A percentile compares a stretch with the other conserved stretches of the same genome.
phyloP scores from a whole-genome alignment of 2,888 invertebrate species.

The Sicus ferrugineus region DNA sequence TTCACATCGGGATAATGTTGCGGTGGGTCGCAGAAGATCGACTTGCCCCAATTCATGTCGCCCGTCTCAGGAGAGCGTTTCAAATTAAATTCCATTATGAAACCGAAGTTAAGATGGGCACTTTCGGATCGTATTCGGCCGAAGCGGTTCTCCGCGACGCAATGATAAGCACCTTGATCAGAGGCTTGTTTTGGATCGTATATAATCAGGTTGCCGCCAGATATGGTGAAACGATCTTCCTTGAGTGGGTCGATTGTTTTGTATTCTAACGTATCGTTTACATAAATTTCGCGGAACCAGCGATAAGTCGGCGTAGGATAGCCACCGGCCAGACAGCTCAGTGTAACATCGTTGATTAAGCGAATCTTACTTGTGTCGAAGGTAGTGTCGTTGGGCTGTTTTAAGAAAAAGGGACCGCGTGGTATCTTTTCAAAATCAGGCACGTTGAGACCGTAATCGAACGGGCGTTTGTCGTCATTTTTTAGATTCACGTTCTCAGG shows the following conservation, averaged over 20 bases:
- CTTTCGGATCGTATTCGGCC: constrained; percentile 90
- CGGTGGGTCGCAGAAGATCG: constrained; percentile 91
- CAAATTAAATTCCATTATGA: constrained; percentile 88
- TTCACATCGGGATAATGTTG: constrained; percentile 88
- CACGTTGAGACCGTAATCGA: constrained; percentile 86
- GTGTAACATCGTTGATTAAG: constrained; percentile 75
- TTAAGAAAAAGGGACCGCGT: constrained; percentile 86
- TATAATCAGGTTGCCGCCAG: constrained; percentile 91
- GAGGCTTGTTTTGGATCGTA: constrained; percentile 80
- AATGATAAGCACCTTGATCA: constrained; percentile 91
- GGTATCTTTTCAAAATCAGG: constrained; percentile 83
- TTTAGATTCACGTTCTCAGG: constrained; percentile 75
- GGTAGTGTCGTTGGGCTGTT: constrained; percentile 82
- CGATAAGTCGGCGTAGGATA: constrained; percentile 89
- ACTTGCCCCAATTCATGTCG: constrained; percentile 93
- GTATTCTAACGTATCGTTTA: constrained; percentile 78
- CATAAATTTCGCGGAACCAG: constrained; percentile 90
- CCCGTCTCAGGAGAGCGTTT: constrained; percentile 85
- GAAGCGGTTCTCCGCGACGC: constrained; percentile 87
- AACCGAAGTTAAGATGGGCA: constrained; percentile 87
- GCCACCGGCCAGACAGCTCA: constrained; percentile 85
- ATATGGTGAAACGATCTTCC: constrained; percentile 81
- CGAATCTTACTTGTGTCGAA: constrained; percentile 81
- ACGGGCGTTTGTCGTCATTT: constrained; percentile 79
- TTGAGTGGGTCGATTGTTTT: constrained; percentile 79